Evolutionary conservation across 2,888 invertebrate species (phyloP), one percentile per base, ranked within the genome.

Genomic region (Melinaea menophilus): DNA sequence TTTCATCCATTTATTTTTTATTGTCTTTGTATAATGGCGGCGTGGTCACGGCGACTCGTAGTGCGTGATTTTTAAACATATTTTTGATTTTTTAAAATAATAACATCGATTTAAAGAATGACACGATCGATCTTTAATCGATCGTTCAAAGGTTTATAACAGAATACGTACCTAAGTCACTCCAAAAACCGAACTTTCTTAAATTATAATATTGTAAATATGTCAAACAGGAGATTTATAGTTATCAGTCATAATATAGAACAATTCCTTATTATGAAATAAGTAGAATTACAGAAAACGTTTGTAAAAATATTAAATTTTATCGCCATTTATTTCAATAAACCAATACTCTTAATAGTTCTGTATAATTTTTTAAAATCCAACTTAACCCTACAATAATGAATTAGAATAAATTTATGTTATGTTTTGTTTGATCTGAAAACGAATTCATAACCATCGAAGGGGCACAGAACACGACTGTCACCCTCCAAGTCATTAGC

Each of bases 1-100:
- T 76, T 73, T 79, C 70, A 73, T 79, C 77, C 77, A 77, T 80
- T 80, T 80, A 79, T 79, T 82, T 75, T 81, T 75, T 77, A 81
- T 81, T 81, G 80, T 80, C 73, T 75, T 73, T 71, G 66, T 66
- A 71, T 74, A 72, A 73, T 69, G 62, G 72, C 66, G 69, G 78
- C 81, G 80, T 79, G 78, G 71, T 76, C 84, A 84, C 82, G 82
- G 74, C 41, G 11, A 68, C 47, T 69, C 58, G 71, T 60, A 66
- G 60, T 69, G 78, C 79, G 81, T 83, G 81, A 81, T 75, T 68
- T 70, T 61, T 63, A 56, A 11, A 58, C 31, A 9, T 5, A 5
- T 31, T 51, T 51, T 22, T 3, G 9, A 31, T 51, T 11, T 13
- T 48, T 13, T 48, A 48, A 22, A 22, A 22, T 22, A 22, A 22